Base-by-base conservation (phyloP, 1,140 invertebrate species). In the Conus betulinus region DNA sequence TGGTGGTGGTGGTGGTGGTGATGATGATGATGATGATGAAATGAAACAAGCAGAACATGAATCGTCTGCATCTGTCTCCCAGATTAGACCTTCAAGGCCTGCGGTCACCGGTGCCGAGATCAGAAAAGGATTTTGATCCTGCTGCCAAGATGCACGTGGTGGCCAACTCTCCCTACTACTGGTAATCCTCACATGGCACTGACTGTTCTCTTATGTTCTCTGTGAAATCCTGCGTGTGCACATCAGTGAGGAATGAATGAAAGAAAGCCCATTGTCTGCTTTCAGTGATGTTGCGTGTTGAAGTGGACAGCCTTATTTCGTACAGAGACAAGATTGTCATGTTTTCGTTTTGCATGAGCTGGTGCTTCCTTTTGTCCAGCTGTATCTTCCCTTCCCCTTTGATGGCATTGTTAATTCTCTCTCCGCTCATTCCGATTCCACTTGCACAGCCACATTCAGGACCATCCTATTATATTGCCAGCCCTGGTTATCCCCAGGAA, bases 61-160 rank as follows among this genome's bases (percentile, higher is more conserved):
- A 3, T 39, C 39, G 39, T 39, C 39, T 39, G 39, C 39, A 39
- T 39, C 39, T 39, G 0, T 39, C 23, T 87, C 87, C 13, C 83
- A 95, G 94, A 81, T 88, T 92, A 78, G 74, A 94, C 63, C 94
- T 93, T 85, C 93, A 95, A 91, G 94, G 94, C 20, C 20, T 95
- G 7, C 84, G 90, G 23, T 88, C 95, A 3, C 94, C 95, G 8
- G 89, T 93, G 6, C 76, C 88, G 10, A 55, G 94, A 84, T 91
- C 90, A 15, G 89, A 91, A 82, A 39, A 90, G 11, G 93, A 95
- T 87, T 95, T 95, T 90, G 95, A 95, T 89, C 93, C 94, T 0
- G 95, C 93, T 63, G 91, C 95, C 7, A 95, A 95, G 85, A 95
- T 92, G 85, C 95, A 95, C 86, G 90, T 95, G 10, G 89, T 93